Percentiles rank a stretch among this genome's conserved stretches.
These are phyloP conservation scores for Drosophila equinoxialis DNA, from an alignment of 1,140 invertebrate genomes.

Conservation along the genomic window DNA sequence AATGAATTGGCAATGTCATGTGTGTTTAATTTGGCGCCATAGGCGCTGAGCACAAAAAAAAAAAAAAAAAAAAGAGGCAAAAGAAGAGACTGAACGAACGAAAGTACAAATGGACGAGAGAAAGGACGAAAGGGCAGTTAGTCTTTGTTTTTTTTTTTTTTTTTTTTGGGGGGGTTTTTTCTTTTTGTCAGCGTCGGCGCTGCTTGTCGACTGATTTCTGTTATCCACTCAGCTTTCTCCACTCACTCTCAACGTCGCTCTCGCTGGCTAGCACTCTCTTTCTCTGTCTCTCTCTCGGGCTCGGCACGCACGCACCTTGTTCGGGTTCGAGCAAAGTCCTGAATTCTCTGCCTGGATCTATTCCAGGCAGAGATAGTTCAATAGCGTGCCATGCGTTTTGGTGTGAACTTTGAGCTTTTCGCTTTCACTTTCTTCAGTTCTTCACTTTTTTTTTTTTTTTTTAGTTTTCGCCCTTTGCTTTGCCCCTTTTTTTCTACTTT, in stretches of 20 bases:
- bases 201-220: conserved; percentile 42
- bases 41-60: conserved; percentile 18
- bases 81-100: conserved; percentile 19
- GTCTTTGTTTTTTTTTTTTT: conserved; percentile 35
- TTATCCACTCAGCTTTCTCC: conserved; percentile 44
- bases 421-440: conserved; percentile 12
- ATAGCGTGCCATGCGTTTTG: conserved; percentile 7
- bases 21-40: conserved; percentile 50
- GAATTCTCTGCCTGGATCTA: neutral
- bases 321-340: neutral
- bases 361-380: conserved; percentile 7
- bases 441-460: neutral
- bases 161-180: neutral
- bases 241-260: conserved; percentile 19
- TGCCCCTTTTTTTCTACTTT: neutral
- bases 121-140: conserved; percentile 30
- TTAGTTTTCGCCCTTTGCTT: neutral
- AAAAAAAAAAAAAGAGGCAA: too few relatives aligned
- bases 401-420: conserved; percentile 23
- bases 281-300: neutral
- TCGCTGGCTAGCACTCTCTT: conserved; percentile 13
- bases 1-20: conserved; percentile 68
- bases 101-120: conserved; percentile 9
- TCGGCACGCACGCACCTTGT: conserved; percentile 1
- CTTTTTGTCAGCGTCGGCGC: conserved; percentile 9